A percentile compares a stretch with the other conserved stretches of the same genome.
Evolutionary conservation across 2,113 vertebrate species (phyloP).

Genomic region (Paramormyrops kingsleyae): DNA sequence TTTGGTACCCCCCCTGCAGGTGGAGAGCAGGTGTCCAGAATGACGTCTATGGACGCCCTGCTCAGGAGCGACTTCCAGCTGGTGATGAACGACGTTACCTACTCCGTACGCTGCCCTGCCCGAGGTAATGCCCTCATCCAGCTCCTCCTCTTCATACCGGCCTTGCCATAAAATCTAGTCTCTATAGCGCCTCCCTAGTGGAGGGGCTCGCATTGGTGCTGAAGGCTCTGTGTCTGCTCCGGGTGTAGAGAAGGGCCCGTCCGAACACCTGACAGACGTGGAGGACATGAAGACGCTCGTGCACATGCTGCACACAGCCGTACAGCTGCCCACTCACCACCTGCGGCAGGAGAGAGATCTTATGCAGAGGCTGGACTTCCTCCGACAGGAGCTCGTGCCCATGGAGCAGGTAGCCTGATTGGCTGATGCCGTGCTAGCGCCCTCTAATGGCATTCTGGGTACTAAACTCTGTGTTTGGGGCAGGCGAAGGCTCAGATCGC

Average conservation of each 20-base stretch:
- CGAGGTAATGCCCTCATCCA: conserved; percentile 57
- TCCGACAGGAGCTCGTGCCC: conserved; percentile 73
- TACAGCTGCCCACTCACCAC: conserved; percentile 72
- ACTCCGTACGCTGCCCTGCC: conserved; percentile 58
- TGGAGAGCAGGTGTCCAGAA: conserved; percentile 64
- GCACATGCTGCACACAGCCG: conserved; percentile 71
- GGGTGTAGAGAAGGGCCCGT: conserved; percentile 49
- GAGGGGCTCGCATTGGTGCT: neutral
- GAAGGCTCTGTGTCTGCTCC: conserved; percentile 7
- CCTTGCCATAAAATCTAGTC: neutral
- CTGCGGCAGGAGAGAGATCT: conserved; percentile 68
- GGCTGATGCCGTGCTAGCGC: neutral
- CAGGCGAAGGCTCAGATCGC: conserved; percentile 71
- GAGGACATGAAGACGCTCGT: conserved; percentile 72
- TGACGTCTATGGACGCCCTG: conserved; percentile 68
- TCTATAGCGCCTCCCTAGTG: neutral
- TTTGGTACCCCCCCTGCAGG: conserved; percentile 51
- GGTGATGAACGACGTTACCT: conserved; percentile 64
- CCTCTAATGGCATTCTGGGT: neutral
- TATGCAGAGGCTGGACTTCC: conserved; percentile 65
- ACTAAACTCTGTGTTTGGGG: neutral
- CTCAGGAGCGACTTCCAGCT: conserved; percentile 79
- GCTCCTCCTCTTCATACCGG: neutral
- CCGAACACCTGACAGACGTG: conserved; percentile 51
- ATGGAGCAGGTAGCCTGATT: conserved; percentile 75